Evolutionary conservation across 2,888 invertebrate species (phyloP).

Genomic region (Harmothoe impar): DNA sequence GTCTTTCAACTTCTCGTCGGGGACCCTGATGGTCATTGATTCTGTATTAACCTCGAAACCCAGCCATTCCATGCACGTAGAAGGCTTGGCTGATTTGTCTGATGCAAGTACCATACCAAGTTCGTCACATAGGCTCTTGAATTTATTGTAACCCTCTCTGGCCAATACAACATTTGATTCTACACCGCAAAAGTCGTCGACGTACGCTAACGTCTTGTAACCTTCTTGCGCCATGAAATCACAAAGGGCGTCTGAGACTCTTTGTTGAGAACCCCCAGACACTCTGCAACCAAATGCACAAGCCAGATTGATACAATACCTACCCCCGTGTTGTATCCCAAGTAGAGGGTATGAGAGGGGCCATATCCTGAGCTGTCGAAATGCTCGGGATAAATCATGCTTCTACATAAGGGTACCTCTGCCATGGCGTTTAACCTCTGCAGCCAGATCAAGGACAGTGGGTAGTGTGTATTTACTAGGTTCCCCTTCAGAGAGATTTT

Average conservation of each 20-base stretch:
- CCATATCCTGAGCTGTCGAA: too few species aligned
- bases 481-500: neutral
- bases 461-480: neutral
- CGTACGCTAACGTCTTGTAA: neutral
- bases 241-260: neutral
- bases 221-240: neutral
- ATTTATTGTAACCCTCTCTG: neutral
- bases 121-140: neutral
- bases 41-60: neutral
- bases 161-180: neutral
- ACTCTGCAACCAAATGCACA: neutral
- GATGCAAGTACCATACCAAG: neutral
- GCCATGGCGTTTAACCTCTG: neutral
- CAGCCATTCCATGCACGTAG: too few species aligned
- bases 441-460: neutral
- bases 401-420: neutral
- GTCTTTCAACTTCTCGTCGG: neutral
- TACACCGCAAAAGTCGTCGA: neutral
- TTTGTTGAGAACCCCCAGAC: neutral
- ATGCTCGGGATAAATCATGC: too few species aligned
- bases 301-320: neutral
- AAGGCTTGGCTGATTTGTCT: neutral
- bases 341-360: neutral
- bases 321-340: neutral
- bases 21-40: neutral